These are phyloP conservation scores for Patiria miniata DNA, from an alignment of 35 echinoderm and acorn worm genomes.

Conservation along the genomic window DNA sequence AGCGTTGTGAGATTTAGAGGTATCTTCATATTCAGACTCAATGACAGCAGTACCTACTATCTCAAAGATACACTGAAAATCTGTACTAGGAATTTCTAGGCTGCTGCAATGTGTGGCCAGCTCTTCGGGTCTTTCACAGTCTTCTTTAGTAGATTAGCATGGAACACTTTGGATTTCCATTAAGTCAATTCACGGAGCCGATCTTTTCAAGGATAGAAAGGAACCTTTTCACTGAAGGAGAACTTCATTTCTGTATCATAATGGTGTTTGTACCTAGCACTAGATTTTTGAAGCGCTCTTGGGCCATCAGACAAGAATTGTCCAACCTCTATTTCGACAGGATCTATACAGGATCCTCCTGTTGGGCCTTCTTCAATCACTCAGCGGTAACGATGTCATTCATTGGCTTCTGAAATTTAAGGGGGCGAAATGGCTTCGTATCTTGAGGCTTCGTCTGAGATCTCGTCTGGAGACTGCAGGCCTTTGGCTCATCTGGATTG, in stretches of 20 bases:
- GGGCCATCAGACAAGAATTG: conserved; percentile 38
- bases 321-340: conserved; percentile 37
- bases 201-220: conserved; percentile 36
- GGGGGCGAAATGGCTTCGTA: conserved; percentile 27
- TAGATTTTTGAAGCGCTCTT: conserved; percentile 37
- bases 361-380: not conserved
- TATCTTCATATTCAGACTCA: conserved; percentile 25
- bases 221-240: conserved; percentile 43
- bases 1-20: not conserved
- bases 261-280: conserved; percentile 31
- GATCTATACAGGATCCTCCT: conserved; percentile 4
- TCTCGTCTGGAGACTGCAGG: conserved; percentile 25
- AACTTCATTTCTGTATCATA: conserved; percentile 10
- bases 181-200: conserved; percentile 22
- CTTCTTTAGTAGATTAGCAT: conserved; percentile 55
- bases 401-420: not conserved
- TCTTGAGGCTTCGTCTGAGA: conserved; percentile 15
- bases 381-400: conserved; percentile 21
- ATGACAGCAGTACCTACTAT: conserved; percentile 23
- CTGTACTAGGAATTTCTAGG: not conserved
- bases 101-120: too few species aligned
- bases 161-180: conserved; percentile 41
- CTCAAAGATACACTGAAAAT: conserved; percentile 8
- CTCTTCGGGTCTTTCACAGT: conserved; percentile 19
- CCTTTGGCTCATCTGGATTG: not conserved